Conservation (phyloP, 2,113 vertebrate species). For the Ailuropoda melanoleuca region DNA sequence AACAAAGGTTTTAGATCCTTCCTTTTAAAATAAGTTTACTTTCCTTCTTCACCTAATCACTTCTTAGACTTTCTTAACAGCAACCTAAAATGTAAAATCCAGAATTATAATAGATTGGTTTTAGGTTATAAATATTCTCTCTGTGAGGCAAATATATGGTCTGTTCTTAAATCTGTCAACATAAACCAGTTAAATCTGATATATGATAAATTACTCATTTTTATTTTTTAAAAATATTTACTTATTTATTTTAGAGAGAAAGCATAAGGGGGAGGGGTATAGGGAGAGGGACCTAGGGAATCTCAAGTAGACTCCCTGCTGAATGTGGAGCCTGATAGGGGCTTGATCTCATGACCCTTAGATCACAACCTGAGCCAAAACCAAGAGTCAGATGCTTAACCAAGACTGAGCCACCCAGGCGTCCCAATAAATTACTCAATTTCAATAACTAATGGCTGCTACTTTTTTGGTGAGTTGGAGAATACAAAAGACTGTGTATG, state of each 20-base stretch:
- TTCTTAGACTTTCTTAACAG: not conserved
- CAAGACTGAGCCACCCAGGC: not conserved
- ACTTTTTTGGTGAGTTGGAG: not conserved
- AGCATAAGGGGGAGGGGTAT: not conserved
- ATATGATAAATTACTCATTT: not conserved
- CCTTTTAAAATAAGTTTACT: not conserved
- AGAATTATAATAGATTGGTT: not conserved
- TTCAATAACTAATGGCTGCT: not conserved
- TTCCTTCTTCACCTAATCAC: not conserved
- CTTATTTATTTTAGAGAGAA: not conserved
- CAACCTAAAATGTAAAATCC: not conserved
- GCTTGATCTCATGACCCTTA: not conserved
- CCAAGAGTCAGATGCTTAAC: not conserved
- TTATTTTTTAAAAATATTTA: not conserved
- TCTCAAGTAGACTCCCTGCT: not conserved
- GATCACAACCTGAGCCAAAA: not conserved
- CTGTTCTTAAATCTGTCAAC: not conserved
- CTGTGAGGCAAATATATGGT: not conserved
- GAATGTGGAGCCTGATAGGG: fast-evolving
- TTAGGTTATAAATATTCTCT: not conserved
- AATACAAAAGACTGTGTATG: not conserved
- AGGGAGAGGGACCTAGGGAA: not conserved
- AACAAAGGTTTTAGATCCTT: not conserved
- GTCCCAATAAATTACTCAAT: not conserved
- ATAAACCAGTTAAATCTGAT: not conserved